Conservation (phyloP, 2,113 vertebrate species). For the Hyperopisus bebe region DNA sequence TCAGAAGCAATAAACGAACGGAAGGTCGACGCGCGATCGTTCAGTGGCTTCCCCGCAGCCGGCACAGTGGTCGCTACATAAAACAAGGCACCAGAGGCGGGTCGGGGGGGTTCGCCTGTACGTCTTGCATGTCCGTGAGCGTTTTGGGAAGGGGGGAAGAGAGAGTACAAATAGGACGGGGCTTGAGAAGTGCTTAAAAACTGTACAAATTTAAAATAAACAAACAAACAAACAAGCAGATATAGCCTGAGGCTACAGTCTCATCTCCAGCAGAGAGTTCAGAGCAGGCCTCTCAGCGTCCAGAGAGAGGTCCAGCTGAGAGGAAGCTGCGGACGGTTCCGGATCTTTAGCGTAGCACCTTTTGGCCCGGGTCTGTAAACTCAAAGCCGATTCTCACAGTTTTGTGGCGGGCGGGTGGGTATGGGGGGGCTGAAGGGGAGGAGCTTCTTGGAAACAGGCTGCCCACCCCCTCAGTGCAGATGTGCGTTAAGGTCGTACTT, state of each 20-base stretch:
- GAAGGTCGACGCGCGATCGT: constrained; percentile 63
- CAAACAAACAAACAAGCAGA: constrained; percentile 41
- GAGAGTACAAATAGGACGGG: constrained; percentile 36
- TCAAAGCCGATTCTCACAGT: constrained; percentile 38
- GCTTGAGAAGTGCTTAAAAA: constrained; percentile 28
- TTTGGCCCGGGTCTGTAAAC: not conserved
- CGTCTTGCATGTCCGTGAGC: not conserved
- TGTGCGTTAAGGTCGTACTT: constrained; percentile 96
- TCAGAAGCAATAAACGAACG: constrained; percentile 75
- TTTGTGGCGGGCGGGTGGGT: constrained; percentile 28
- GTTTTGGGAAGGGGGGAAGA: not conserved
- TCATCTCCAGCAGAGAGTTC: constrained; percentile 27
- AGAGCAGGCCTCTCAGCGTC: no score
- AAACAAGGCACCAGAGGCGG: constrained; percentile 79
- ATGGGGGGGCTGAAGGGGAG: constrained; percentile 18
- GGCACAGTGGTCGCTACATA: constrained; percentile 74
- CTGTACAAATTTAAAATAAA: constrained; percentile 35
- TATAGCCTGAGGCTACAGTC: constrained; percentile 23
- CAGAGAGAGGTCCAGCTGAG: not conserved
- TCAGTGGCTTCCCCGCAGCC: constrained; percentile 76
- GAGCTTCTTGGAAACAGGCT: constrained; percentile 17
- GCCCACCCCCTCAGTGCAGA: constrained; percentile 71
- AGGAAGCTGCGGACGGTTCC: not conserved
- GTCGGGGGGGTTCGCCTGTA: constrained; percentile 34
- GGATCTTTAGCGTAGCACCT: not conserved